phyloP scores from a whole-genome alignment of 2,797 vertebrate genomes.

The Lagorchestes hirsutus region DNA sequence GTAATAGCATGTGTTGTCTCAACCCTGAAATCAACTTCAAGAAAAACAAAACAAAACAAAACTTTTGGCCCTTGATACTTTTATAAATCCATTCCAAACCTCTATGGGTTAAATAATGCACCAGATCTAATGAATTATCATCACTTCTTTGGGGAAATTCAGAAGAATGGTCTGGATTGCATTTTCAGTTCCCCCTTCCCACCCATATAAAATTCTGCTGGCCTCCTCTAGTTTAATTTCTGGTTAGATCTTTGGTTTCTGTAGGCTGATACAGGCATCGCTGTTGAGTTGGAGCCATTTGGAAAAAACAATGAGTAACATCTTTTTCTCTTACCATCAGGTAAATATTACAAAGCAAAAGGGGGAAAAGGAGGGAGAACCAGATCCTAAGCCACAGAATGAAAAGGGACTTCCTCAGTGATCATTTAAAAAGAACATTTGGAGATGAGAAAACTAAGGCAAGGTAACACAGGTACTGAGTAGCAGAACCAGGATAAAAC shows the following conservation, averaged over 20 bases:
- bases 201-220: neutral
- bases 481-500: neutral
- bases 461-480: neutral
- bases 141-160: conserved; percentile 47
- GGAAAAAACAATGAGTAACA: conserved; percentile 7
- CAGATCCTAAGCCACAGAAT: neutral
- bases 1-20: neutral
- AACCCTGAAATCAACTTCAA: neutral
- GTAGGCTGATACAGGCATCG: neutral
- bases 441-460: neutral
- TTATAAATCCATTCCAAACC: conserved; percentile 1
- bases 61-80: neutral
- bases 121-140: neutral
- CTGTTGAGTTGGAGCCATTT: neutral
- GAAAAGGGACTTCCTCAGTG: neutral
- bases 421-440: neutral
- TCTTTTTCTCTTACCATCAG: conserved; percentile 33
- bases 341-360: neutral
- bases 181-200: conserved; percentile 37
- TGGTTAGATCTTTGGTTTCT: neutral
- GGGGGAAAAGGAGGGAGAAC: neutral
- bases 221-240: conserved; percentile 36
- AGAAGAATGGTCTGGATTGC: conserved; percentile 14
- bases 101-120: conserved; percentile 12
- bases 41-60: neutral